A percentile compares a stretch with the other conserved stretches of the same genome.
Evolutionary conservation across 1,140 invertebrate genomes (phyloP).

Genomic region (Drosophila guanche): DNA sequence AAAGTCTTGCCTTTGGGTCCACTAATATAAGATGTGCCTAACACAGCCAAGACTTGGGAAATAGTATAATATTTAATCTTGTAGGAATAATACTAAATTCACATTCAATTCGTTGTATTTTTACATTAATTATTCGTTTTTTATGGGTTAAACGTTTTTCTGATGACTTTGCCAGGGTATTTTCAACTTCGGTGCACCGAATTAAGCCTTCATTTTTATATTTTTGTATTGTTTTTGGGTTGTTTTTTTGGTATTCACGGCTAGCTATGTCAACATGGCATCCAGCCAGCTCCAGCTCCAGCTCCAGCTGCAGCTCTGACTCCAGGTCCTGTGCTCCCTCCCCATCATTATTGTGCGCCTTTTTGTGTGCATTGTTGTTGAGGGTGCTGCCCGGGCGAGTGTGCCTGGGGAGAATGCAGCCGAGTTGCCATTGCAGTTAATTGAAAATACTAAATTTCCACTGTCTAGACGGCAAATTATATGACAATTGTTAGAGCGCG

Average conservation of each 20-base stretch:
- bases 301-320: background rate
- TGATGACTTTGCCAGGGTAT: background rate
- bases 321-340: slow-evolving; percentile 7
- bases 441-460: slow-evolving; percentile 83
- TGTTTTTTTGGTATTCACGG: slow-evolving; percentile 19
- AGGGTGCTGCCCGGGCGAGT: slow-evolving; percentile 5
- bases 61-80: too few relatives aligned
- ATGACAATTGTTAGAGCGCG: slow-evolving; percentile 81
- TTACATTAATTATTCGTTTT: too few relatives aligned
- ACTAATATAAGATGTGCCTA: too few relatives aligned
- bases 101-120: too few relatives aligned
- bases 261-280: slow-evolving; percentile 71
- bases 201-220: slow-evolving; percentile 21
- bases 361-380: slow-evolving; percentile 76
- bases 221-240: slow-evolving; percentile 8
- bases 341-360: slow-evolving; percentile 61
- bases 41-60: too few relatives aligned
- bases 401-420: slow-evolving; percentile 14
- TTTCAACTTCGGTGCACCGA: background rate
- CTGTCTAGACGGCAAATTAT: slow-evolving; percentile 83
- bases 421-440: slow-evolving; percentile 76
- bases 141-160: too few relatives aligned
- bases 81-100: too few relatives aligned
- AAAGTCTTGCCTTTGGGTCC: too few relatives aligned
- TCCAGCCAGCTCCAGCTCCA: slow-evolving; percentile 29